phyloP scores from a whole-genome alignment of 2,113 vertebrate genomes.

The Centrocercus urophasianus region DNA sequence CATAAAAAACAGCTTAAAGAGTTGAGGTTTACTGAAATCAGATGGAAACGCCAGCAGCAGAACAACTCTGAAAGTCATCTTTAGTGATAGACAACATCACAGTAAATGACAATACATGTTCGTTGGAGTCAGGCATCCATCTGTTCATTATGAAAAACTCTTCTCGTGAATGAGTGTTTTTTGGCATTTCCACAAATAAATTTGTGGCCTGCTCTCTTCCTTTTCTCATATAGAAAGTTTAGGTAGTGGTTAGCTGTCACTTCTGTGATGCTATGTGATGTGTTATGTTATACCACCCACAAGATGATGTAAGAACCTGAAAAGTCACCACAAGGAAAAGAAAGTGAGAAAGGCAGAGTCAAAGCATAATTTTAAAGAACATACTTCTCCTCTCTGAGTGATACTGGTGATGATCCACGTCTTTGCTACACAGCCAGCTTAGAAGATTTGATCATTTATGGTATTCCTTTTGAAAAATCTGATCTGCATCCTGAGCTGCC shows the following conservation, averaged over 20 bases:
- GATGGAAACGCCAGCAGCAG: background rate
- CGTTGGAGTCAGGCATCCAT: background rate
- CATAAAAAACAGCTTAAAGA: background rate
- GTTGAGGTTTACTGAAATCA: background rate
- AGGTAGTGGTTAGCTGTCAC: background rate
- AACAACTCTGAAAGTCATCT: conserved; percentile 12
- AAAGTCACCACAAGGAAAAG: background rate
- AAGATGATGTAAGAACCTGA: background rate
- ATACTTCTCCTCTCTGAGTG: background rate
- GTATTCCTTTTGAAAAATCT: background rate
- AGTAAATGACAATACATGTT: background rate
- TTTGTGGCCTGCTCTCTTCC: background rate
- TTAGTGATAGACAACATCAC: background rate
- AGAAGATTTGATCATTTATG: background rate
- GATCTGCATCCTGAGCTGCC: background rate
- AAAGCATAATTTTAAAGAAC: background rate
- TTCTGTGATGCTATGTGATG: background rate
- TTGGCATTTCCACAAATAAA: background rate
- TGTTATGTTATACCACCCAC: background rate
- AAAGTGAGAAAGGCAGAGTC: background rate
- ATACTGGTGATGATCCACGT: background rate
- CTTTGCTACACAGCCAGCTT: background rate
- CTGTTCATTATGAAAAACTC: background rate
- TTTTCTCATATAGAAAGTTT: background rate
- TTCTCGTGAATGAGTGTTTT: background rate